Evolutionary conservation across 2,888 invertebrate species (phyloP), one percentile per base, ranked within the genome.

Genomic region (Ellobium chinense): DNA sequence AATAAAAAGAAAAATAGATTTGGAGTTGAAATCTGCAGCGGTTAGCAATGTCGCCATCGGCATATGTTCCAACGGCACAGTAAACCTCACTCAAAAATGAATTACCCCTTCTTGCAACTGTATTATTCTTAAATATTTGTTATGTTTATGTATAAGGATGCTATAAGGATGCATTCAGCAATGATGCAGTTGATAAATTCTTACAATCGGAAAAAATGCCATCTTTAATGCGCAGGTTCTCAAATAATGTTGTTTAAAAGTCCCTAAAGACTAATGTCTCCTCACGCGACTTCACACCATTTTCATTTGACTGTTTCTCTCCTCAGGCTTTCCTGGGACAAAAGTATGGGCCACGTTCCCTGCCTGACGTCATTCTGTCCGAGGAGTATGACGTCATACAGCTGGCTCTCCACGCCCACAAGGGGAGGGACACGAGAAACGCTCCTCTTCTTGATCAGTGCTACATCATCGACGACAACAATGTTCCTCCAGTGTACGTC

Each of bases 311-410:
- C 27, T n/a, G 36, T 34, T 66, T 34, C 36, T 24, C 34, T 31
- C 21, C 14, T 9, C 85, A 92, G 92, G 89, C 88, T 12, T 87
- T 92, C 72, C 77, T 92, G 36, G 91, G 92, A 4, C 91, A 92
- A 73, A 87, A 87, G 58, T 91, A 91, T 84, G 92, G 92, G 0
- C 84, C 86, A 1, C 79, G 82, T 27, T 84, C 87, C 5, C 84
- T 91, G 12, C 91, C 91, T 4, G 81, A 85, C 2, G 78, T 82
- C 18, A 91, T 92, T n/a, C 82, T 87, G 9, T 86, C 87, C 4
- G 82, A 87, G 0, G 90, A 91, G 74, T 91, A 85, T 76, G 90
- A 90, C 65, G 76, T 83, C 24, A 82, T 92, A 21, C 83, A 87
- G 27, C 81, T 87, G 70, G 87, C 89, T 4, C 84, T 92, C 27